Conservation (phyloP, 2,113 vertebrate species). For the Parotia lawesii region DNA sequence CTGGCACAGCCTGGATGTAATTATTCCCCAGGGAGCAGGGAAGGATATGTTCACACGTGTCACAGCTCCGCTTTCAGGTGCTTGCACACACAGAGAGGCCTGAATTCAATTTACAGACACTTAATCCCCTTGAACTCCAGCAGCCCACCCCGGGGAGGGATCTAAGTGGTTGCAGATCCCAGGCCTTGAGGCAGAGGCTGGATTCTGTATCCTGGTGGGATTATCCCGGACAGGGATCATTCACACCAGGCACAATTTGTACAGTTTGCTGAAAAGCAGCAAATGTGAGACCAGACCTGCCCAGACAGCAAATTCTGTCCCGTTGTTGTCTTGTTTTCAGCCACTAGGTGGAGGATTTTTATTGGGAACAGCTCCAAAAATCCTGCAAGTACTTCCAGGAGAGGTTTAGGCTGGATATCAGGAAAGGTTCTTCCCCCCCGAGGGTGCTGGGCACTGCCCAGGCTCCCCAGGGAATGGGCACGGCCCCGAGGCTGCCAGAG, state of each 20-base stretch:
- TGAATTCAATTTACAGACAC: neutral
- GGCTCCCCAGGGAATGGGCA: neutral
- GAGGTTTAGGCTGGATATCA: rapidly evolving
- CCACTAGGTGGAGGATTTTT: slow-evolving; percentile 4
- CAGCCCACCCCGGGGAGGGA: no score
- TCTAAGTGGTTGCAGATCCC: rapidly evolving
- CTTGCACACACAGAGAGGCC: neutral
- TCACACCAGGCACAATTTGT: neutral
- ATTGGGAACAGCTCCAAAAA: neutral
- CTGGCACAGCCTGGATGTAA: neutral
- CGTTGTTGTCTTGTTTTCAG: neutral
- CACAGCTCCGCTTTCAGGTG: neutral
- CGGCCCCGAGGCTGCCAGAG: neutral
- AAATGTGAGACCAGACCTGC: rapidly evolving
- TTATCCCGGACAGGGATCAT: neutral
- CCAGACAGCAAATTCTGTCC: neutral
- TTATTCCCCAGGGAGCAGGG: neutral
- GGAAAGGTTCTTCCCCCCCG: neutral
- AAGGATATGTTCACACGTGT: neutral
- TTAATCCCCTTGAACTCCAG: neutral
- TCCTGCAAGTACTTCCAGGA: neutral
- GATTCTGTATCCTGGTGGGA: neutral
- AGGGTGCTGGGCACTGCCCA: neutral
- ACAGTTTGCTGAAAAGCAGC: neutral
- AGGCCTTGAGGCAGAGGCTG: neutral